These are phyloP conservation scores for Nasonia giraulti DNA, from an alignment of 1,140 invertebrate genomes.

Conservation along the genomic window DNA sequence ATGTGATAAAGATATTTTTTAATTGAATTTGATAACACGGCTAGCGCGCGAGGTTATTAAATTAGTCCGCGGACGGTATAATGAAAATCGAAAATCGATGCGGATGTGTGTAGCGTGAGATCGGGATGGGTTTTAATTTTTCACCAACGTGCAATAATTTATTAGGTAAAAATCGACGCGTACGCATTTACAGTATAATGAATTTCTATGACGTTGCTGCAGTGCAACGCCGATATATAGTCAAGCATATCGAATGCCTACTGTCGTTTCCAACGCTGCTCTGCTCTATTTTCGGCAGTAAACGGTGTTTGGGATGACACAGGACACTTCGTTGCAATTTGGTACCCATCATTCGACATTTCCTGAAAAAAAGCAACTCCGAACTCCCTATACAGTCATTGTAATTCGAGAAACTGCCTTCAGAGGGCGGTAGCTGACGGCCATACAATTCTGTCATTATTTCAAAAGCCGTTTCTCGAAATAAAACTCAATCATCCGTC, in stretches of 20 bases:
- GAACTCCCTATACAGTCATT: no score
- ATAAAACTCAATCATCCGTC: background rate
- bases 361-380: no score
- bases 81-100: slow-evolving; percentile 28
- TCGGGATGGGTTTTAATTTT: background rate
- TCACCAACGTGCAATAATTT: background rate
- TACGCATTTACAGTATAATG: background rate
- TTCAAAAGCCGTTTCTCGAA: no score
- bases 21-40: background rate
- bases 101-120: background rate
- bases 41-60: background rate
- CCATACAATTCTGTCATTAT: no score
- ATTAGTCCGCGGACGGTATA: background rate
- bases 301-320: slow-evolving; percentile 56
- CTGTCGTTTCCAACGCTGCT: slow-evolving; percentile 57
- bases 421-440: no score
- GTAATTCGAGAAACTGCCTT: no score
- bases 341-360: no score
- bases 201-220: background rate
- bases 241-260: slow-evolving; percentile 54
- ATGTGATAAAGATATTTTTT: background rate
- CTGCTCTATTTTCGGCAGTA: slow-evolving; percentile 62
- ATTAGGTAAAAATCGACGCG: background rate
- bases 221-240: slow-evolving; percentile 41
- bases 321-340: no score